Percentiles rank a stretch among this genome's conserved stretches.
These are phyloP conservation scores for Aplochiton taeniatus DNA, from an alignment of 2,797 vertebrate species.

Conservation along the genomic window DNA sequence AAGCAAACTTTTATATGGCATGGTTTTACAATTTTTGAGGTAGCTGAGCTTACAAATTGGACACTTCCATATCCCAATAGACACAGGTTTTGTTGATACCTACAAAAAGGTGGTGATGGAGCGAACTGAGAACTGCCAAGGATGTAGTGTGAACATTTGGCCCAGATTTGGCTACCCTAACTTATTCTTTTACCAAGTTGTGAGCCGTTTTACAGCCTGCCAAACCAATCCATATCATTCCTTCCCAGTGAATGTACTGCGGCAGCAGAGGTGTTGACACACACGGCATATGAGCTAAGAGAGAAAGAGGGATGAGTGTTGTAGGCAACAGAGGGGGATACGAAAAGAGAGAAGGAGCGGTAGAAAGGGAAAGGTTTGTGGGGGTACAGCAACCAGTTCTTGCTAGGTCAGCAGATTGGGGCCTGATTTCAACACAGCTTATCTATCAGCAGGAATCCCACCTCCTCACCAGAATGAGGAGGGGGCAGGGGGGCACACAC, in stretches of 20 bases:
- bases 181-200: conserved; percentile 43
- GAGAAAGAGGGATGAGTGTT: conserved; percentile 11
- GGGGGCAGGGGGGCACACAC: conserved; percentile 17
- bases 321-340: conserved; percentile 40
- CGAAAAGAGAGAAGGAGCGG: conserved; percentile 34
- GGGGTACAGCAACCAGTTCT: conserved; percentile 43
- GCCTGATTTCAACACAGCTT: conserved; percentile 53
- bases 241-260: conserved; percentile 35
- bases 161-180: conserved; percentile 4
- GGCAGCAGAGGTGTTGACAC: conserved; percentile 54
- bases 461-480: conserved; percentile 29
- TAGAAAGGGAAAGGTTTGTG: neutral
- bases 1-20: conserved; percentile 33
- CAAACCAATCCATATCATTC: conserved; percentile 40
- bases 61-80: neutral
- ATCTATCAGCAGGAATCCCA: conserved; percentile 64
- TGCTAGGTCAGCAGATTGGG: conserved; percentile 61
- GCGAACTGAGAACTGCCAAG: conserved; percentile 24
- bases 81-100: neutral
- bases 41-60: neutral
- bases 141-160: conserved; percentile 20
- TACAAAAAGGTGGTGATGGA: neutral
- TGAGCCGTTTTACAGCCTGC: conserved; percentile 48
- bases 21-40: conserved; percentile 44
- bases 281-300: conserved; percentile 24